These are phyloP conservation scores for Antigone vipio DNA, from an alignment of 2,113 vertebrate species.

Conservation along the genomic window DNA sequence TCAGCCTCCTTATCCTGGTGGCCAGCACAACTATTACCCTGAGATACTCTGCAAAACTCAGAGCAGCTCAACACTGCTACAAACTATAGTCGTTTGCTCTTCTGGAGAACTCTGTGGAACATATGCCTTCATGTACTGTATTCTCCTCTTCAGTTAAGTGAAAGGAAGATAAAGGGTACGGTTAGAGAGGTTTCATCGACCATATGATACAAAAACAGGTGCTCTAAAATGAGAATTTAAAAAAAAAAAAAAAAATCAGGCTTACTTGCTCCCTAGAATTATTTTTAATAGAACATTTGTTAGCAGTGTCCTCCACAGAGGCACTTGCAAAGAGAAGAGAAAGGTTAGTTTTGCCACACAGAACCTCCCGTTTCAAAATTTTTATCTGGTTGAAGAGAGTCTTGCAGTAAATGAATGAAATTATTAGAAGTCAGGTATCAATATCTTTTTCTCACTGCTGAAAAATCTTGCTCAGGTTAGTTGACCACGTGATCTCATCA, in stretches of 20 bases:
- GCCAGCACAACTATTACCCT: background rate
- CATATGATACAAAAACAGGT: background rate
- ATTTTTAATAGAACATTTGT: background rate
- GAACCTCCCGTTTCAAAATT: background rate
- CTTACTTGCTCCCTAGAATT: background rate
- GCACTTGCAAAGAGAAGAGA: background rate
- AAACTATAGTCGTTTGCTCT: accelerated
- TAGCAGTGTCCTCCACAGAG: background rate
- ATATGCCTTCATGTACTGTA: background rate
- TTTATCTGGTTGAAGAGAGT: background rate
- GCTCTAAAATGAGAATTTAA: background rate
- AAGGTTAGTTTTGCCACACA: background rate
- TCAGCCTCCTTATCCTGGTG: background rate
- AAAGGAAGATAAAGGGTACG: background rate
- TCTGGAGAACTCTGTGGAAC: background rate
- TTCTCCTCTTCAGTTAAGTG: background rate
- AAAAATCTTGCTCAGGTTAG: background rate
- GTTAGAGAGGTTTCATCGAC: background rate
- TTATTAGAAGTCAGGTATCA: background rate
- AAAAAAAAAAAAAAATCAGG: background rate
- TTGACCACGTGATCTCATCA: background rate
- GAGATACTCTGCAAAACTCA: background rate
- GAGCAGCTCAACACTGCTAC: background rate
- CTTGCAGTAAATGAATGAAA: background rate
- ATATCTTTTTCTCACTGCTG: background rate